Evolutionary conservation across 1,140 invertebrate genomes (phyloP).

Genomic region (Eciton burchellii): DNA sequence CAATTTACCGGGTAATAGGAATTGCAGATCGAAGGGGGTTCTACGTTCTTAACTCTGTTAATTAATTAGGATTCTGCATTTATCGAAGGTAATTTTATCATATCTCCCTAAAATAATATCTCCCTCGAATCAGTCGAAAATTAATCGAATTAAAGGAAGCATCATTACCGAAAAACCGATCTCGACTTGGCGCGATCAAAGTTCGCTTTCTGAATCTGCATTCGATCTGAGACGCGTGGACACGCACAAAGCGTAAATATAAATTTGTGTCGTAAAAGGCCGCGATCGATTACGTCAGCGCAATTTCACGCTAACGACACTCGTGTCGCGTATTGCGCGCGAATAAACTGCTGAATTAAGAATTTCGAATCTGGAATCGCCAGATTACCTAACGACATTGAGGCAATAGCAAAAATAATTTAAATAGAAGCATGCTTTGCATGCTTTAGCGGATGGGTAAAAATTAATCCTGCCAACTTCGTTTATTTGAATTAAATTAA

Average conservation of each 20-base stretch:
- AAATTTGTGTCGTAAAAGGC: conserved; percentile 60
- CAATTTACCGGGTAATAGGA: background rate
- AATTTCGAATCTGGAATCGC: conserved; percentile 21
- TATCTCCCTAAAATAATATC: no score
- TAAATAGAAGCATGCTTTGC: background rate
- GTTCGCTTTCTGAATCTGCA: background rate
- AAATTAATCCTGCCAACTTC: background rate
- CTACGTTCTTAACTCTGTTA: background rate
- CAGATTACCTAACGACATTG: background rate
- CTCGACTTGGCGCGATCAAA: background rate
- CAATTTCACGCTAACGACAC: conserved; percentile 19
- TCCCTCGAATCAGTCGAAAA: background rate
- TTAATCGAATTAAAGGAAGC: no score
- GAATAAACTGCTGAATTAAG: conserved; percentile 28
- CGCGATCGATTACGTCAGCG: conserved; percentile 46
- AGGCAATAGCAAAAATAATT: background rate
- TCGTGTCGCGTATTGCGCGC: conserved; percentile 29
- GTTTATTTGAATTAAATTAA: background rate
- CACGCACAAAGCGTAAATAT: background rate
- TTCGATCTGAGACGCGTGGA: background rate
- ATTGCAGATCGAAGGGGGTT: background rate
- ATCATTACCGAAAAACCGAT: background rate
- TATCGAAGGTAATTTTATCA: no score
- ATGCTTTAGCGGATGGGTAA: no score
- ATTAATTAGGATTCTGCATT: conserved; percentile 1